Percentiles rank a stretch among this genome's conserved stretches.
Conservation (phyloP, 2,888 invertebrate genomes). For the Orchesella flavescens region DNA sequence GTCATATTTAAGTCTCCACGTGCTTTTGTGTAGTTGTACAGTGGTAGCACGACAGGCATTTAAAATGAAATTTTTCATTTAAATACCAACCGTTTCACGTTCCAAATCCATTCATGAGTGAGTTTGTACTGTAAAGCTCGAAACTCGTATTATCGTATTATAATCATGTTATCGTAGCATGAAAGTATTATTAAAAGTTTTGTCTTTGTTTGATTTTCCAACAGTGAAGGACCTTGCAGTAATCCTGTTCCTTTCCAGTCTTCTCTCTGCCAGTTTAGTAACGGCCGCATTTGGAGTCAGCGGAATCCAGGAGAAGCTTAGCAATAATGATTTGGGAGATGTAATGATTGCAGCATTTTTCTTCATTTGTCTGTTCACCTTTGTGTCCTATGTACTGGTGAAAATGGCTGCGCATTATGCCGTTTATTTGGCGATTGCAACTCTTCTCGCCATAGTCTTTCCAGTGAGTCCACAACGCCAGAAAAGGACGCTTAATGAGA, state of each 20-base stretch:
- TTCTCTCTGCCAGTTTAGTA: slow-evolving; percentile 15
- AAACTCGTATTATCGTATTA: no score
- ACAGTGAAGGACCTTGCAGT: slow-evolving; percentile 57
- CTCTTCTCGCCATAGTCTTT: slow-evolving; percentile 37
- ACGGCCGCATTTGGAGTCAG: slow-evolving; percentile 23
- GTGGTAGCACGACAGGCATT: no score
- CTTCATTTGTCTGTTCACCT: slow-evolving; percentile 12
- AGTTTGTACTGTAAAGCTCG: no score
- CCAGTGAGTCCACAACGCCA: slow-evolving; percentile 25
- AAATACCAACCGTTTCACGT: no score
- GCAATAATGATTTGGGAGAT: slow-evolving; percentile 36
- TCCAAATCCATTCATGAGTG: no score
- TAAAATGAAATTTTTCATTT: no score
- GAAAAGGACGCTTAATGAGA: background rate
- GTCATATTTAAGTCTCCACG: no score
- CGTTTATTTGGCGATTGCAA: slow-evolving; percentile 50
- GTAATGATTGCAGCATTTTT: slow-evolving; percentile 15
- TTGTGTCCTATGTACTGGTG: slow-evolving; percentile 44
- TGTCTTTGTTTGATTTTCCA: slow-evolving; percentile 9
- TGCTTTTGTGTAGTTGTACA: no score
- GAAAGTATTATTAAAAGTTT: no score
- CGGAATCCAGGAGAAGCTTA: slow-evolving; percentile 28
- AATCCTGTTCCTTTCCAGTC: slow-evolving; percentile 34
- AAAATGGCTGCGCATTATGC: slow-evolving; percentile 50
- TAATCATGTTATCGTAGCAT: no score